These are phyloP conservation scores for Ostrea denselamellosa DNA, from an alignment of 1,140 invertebrate species.

Conservation along the genomic window DNA sequence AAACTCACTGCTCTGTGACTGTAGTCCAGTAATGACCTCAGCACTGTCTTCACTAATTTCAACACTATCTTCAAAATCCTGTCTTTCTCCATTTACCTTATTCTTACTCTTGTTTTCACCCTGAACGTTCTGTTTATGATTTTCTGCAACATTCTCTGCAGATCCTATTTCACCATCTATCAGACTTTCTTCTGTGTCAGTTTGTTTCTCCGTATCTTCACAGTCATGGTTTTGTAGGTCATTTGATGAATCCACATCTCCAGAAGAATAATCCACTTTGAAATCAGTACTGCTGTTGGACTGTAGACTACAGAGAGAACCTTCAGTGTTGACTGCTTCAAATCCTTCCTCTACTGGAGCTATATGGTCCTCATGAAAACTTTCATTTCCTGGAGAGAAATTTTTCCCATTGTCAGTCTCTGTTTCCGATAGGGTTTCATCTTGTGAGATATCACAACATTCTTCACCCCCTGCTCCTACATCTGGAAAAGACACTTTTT, in stretches of 20 bases:
- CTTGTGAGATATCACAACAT: not conserved
- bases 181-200: not conserved
- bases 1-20: not conserved
- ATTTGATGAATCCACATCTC: constrained; percentile 20
- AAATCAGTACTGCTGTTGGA: not conserved
- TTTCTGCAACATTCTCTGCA: not conserved
- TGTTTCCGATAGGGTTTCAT: not conserved
- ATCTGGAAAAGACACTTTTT: constrained; percentile 1
- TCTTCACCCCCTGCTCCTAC: not conserved
- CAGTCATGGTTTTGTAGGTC: not conserved
- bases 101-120: no score
- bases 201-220: not conserved
- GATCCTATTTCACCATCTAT: not conserved
- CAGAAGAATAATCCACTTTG: not conserved
- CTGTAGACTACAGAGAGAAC: not conserved
- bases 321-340: not conserved
- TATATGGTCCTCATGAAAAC: not conserved
- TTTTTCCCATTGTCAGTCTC: not conserved
- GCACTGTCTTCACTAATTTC: not conserved
- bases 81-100: not conserved
- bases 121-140: not conserved
- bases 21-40: not conserved
- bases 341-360: not conserved
- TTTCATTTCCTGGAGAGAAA: not conserved
- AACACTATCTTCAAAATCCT: not conserved